Evolutionary conservation across 1,140 invertebrate species (phyloP), one percentile per base, ranked within the genome.

Genomic region (Temnothorax longispinosus): DNA sequence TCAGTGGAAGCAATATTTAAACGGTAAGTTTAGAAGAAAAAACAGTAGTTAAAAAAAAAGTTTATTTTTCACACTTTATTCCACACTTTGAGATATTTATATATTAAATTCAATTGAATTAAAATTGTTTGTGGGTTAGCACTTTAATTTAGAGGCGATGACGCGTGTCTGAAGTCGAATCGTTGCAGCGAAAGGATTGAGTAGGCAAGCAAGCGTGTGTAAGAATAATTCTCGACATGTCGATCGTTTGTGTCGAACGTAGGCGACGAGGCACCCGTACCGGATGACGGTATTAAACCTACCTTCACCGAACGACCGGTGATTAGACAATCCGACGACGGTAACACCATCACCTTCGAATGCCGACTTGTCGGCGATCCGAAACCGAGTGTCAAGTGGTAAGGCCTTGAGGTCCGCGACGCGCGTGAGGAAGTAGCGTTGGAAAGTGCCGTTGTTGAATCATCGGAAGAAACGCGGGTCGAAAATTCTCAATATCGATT

Each of bases 221-320:
- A 81, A 21, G 64, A 81, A 86, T 38, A 74, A 62, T 74, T 86
- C 7, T 87, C 64, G 89, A 90, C 32, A 89, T 87, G 67, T 87
- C 72, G 78, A 89, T 88, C 84, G 78, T 94, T 94, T 93, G 91
- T 93, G 85, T 81, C 90, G 90, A 95, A 95, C 91, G 91, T 97
- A 98, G 98, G 98, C 97, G 98, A 98, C 96, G 98, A 98, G 96
- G 98, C 98, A 93, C 97, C 98, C 77, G 97, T 98, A 91, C 98
- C 98, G 86, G 97, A 98, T 90, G 97, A 98, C 95, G 98, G 98
- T 93, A 98, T 98, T 94, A 98, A 98, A 95, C 99, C 99, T 74
- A 99, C 98, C 85, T 99, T 99, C 96, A 99, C 98, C 89, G 98
- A 99, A 96, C 97, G 99, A 96, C 99, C 99, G 38, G 96, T 98